Evolutionary conservation across 2,113 vertebrate species (phyloP).

Genomic region (Danio rerio): GRCz12tu NC_133192.1:27585501-27586000

Average conservation of each 20-base stretch:
- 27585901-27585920: neutral
- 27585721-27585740: constrained; percentile 22
- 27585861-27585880: constrained; percentile 13
- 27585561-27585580: constrained; percentile 15
- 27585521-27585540: neutral
- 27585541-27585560: neutral
- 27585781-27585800: neutral
- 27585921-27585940: neutral
- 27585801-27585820: neutral
- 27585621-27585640: neutral
- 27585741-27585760: neutral
- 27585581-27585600: neutral
- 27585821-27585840: constrained; percentile 18
- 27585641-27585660: constrained; percentile 17
- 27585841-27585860: constrained; percentile 25
- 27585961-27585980: neutral
- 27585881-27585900: constrained; percentile 15
- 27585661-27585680: neutral
- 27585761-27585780: neutral
- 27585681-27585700: constrained; percentile 16
- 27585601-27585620: neutral
- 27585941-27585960: neutral
- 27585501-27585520: neutral
- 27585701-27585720: neutral
- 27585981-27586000: neutral